Evolutionary conservation across 2,888 invertebrate genomes (phyloP).

Genomic region (Brenthis daphne): DNA sequence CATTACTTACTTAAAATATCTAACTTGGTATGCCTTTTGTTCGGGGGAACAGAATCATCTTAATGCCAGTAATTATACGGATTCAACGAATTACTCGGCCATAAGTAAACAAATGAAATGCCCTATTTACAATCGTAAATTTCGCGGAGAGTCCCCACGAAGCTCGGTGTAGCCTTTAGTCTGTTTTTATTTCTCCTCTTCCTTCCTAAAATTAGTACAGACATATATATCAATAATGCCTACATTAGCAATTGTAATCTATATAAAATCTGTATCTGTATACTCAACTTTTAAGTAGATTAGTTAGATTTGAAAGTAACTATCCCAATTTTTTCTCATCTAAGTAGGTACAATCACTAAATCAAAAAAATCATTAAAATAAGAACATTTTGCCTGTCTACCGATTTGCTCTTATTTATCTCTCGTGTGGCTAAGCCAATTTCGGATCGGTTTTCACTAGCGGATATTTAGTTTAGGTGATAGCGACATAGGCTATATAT

Average conservation of each 20-base stretch:
- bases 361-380: background rate
- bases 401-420: too few relatives aligned
- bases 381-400: too few relatives aligned
- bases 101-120: constrained; percentile 79
- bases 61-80: constrained; percentile 82
- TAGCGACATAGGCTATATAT: too few relatives aligned
- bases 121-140: constrained; percentile 80
- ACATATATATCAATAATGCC: background rate
- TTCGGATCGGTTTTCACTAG: too few relatives aligned
- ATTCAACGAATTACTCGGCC: constrained; percentile 80
- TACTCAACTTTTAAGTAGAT: too few relatives aligned
- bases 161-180: constrained; percentile 20
- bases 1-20: constrained; percentile 61
- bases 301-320: too few relatives aligned
- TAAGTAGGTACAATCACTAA: background rate
- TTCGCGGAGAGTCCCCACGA: constrained; percentile 49
- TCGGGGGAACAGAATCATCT: constrained; percentile 75
- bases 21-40: constrained; percentile 55
- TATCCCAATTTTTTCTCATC: too few relatives aligned
- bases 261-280: too few relatives aligned
- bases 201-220: background rate
- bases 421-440: too few relatives aligned
- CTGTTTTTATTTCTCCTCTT: constrained; percentile 31
- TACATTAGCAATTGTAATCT: too few relatives aligned
- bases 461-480: too few relatives aligned